Evolutionary conservation across 2,888 invertebrate genomes (phyloP), one percentile per base, ranked within the genome.

Genomic region (Lapara coniferarum): DNA sequence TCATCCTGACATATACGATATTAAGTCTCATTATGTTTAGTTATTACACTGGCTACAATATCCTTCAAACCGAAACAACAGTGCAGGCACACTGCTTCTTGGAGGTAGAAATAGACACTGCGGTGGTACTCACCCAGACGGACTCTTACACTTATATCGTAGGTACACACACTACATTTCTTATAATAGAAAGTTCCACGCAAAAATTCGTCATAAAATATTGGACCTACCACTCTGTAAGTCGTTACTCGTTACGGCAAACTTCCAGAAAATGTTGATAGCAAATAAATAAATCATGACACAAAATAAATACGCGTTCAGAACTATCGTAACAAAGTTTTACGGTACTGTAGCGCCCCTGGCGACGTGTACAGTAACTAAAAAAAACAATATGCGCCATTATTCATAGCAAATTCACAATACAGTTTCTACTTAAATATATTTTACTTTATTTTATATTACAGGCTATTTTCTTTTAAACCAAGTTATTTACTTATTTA

Each of bases 221-320:
- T 59, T 59, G 6, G 16, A 63, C 3, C 57, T 46, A 63, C 3
- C 57, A 57, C 10, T 14, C n/a, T 12, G 44, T 63, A 49, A 19
- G 19, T 49, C 46, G 19, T 46, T 19, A 37, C 37, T 37, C 37
- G 37, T 37, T 13, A 19, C 49, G 16, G n/a, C 19, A 19, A 49
- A 63, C 63, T 46, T 16, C 12, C 12, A 12, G 49, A 49, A 46
- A 46, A 63, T 46, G 19, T 19, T 19, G 59, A 63, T 46, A 63
- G 46, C 46, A 63, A 63, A 49, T 19, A 63, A 49, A 63, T 49
- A 49, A 63, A 63, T 63, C 63, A 63, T 63, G 46, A 7, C 46
- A 13, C 19, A n/a, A 63, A 63, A 63, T 49, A 49, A 63, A 49
- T 63, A 25, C 49, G 13, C 19, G 49, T 46, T 49, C 44, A 46